Evolutionary conservation across 2,797 vertebrate genomes (phyloP).

Genomic region (Typhlichthys subterraneus): DNA sequence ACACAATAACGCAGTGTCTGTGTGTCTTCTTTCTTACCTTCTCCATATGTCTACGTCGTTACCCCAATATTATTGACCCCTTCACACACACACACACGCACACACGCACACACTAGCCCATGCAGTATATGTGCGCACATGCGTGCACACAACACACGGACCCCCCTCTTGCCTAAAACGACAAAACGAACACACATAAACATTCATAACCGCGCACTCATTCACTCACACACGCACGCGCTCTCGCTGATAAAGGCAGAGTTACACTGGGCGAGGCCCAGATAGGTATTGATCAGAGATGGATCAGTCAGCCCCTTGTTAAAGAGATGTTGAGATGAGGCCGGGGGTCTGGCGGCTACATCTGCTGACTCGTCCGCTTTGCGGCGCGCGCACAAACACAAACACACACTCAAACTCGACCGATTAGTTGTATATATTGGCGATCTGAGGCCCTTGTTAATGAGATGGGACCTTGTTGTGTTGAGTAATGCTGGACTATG

Average conservation of each 20-base stretch:
- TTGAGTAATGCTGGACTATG: constrained; percentile 44
- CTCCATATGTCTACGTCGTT: constrained; percentile 55
- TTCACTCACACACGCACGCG: constrained; percentile 6
- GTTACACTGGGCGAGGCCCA: constrained; percentile 31
- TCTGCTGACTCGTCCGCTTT: constrained; percentile 72
- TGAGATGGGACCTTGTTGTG: constrained; percentile 53
- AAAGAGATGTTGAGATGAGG: constrained; percentile 70
- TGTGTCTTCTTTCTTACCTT: constrained; percentile 11
- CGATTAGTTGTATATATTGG: constrained; percentile 62
- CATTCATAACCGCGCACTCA: neutral
- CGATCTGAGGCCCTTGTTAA: constrained; percentile 55
- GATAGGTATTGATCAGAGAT: constrained; percentile 74
- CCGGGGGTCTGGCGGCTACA: constrained; percentile 51
- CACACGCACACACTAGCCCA: neutral
- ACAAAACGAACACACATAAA: too few relatives aligned
- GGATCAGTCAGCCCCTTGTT: constrained; percentile 72
- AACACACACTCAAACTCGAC: constrained; percentile 6
- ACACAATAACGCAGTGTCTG: neutral
- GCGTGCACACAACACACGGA: too few relatives aligned
- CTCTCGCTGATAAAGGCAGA: constrained; percentile 20
- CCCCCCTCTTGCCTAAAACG: too few relatives aligned
- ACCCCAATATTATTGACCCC: constrained; percentile 60
- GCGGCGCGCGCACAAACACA: constrained; percentile 11
- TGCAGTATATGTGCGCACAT: neutral
- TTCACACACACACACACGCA: neutral